Evolutionary conservation across 2,888 invertebrate species (phyloP).

Genomic region (Hirtodrosophila cameraria): DNA sequence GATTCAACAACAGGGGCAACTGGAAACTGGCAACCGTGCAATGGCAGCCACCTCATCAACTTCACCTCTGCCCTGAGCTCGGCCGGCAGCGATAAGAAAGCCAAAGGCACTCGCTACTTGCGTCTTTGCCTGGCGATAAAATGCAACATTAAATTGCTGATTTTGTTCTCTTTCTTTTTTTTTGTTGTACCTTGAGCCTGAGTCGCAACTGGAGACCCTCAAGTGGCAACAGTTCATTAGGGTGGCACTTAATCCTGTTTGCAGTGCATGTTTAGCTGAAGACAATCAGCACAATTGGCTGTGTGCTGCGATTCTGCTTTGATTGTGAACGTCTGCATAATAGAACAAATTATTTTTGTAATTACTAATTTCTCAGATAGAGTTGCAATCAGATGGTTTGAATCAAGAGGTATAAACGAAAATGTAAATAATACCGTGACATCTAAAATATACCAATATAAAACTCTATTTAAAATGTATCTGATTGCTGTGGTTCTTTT

Average conservation of each 20-base stretch:
- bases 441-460: no score
- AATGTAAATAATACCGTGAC: no score
- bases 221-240: slow-evolving; percentile 68
- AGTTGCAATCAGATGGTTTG: slow-evolving; percentile 10
- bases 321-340: slow-evolving; percentile 29
- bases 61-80: slow-evolving; percentile 40
- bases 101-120: slow-evolving; percentile 43
- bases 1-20: slow-evolving; percentile 34
- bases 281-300: slow-evolving; percentile 51
- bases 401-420: no score
- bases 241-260: slow-evolving; percentile 49
- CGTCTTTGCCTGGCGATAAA: slow-evolving; percentile 76
- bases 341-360: slow-evolving; percentile 32
- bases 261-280: slow-evolving; percentile 28
- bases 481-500: no score
- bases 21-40: slow-evolving; percentile 14
- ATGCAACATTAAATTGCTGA: slow-evolving; percentile 83
- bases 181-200: slow-evolving; percentile 7
- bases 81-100: slow-evolving; percentile 53
- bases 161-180: slow-evolving; percentile 46
- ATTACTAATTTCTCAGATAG: slow-evolving; percentile 12
- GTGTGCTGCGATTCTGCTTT: slow-evolving; percentile 17
- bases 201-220: slow-evolving; percentile 31
- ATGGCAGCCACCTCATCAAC: slow-evolving; percentile 46
- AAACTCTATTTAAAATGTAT: no score